These are phyloP conservation scores for Malaclemys terrapin DNA, from an alignment of 2,113 vertebrate species.

Conservation along the genomic window DNA sequence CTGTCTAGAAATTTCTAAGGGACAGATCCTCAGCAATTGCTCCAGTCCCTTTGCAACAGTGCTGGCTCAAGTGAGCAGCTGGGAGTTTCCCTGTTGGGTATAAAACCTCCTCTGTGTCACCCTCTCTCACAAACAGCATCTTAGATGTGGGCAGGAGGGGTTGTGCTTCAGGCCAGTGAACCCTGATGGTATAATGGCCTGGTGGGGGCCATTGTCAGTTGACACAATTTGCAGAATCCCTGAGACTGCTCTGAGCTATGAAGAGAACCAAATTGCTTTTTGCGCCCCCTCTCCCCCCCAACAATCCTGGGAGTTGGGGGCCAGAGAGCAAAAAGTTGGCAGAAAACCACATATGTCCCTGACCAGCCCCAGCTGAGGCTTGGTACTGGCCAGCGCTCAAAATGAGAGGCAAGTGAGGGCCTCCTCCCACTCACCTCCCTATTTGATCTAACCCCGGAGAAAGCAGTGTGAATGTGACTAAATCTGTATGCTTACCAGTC, in stretches of 20 bases:
- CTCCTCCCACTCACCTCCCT: not conserved
- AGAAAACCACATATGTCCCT: not conserved
- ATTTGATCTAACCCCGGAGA: not conserved
- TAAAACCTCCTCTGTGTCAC: not conserved
- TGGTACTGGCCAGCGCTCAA: not conserved
- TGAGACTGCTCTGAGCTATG: not conserved
- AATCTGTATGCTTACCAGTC: not conserved
- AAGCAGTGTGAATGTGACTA: not conserved
- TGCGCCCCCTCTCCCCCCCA: not conserved
- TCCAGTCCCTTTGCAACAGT: not conserved
- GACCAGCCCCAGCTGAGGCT: not conserved
- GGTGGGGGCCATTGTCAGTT: not conserved
- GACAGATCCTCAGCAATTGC: not conserved
- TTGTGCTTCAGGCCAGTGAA: not conserved
- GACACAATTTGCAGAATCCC: not conserved
- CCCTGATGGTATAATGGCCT: not conserved
- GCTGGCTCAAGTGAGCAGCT: not conserved
- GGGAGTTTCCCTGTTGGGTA: not conserved
- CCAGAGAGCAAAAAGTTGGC: not conserved
- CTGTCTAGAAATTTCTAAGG: not conserved
- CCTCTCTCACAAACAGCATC: not conserved
- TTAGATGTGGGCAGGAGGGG: accelerated
- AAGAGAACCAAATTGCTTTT: not conserved
- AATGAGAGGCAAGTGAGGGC: not conserved
- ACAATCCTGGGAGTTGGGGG: not conserved